A percentile compares a stretch with the other conserved stretches of the same genome.
Conservation (phyloP, 1,140 invertebrate genomes). For the Cotesia typhae region DNA sequence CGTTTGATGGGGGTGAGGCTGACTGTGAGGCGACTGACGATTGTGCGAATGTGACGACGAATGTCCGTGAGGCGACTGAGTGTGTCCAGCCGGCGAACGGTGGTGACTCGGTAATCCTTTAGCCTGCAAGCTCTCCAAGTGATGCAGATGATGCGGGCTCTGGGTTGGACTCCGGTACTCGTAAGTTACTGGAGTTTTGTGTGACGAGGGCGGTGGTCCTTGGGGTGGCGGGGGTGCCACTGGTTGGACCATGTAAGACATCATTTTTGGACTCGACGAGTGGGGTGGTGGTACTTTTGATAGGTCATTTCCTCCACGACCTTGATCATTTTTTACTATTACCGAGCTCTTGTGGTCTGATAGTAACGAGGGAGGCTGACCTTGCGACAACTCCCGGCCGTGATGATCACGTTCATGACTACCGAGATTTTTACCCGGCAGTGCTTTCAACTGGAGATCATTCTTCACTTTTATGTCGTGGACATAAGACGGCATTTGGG, state of each 20-base stretch:
- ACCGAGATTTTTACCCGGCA: conserved; percentile 54
- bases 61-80: conserved; percentile 59
- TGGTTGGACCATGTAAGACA: conserved; percentile 62
- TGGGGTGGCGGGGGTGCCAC: conserved; percentile 48
- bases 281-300: conserved; percentile 68
- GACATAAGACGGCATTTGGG: conserved; percentile 57
- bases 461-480: conserved; percentile 65
- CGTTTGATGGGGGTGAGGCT: conserved; percentile 55
- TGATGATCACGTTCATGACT: conserved; percentile 65
- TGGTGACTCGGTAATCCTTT: conserved; percentile 33
- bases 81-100: conserved; percentile 36
- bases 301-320: conserved; percentile 65
- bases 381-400: conserved; percentile 64
- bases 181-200: conserved; percentile 62
- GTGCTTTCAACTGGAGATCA: conserved; percentile 56
- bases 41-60: conserved; percentile 54
- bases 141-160: conserved; percentile 66
- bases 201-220: conserved; percentile 57
- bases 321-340: conserved; percentile 78
- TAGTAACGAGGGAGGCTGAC: conserved; percentile 63
- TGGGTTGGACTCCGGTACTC: conserved; percentile 70
- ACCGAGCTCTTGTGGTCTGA: conserved; percentile 79
- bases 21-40: conserved; percentile 63
- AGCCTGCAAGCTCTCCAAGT: conserved; percentile 55
- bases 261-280: conserved; percentile 74